Conservation (phyloP, 2,888 invertebrate species). For the Marronus borbonicus region DNA sequence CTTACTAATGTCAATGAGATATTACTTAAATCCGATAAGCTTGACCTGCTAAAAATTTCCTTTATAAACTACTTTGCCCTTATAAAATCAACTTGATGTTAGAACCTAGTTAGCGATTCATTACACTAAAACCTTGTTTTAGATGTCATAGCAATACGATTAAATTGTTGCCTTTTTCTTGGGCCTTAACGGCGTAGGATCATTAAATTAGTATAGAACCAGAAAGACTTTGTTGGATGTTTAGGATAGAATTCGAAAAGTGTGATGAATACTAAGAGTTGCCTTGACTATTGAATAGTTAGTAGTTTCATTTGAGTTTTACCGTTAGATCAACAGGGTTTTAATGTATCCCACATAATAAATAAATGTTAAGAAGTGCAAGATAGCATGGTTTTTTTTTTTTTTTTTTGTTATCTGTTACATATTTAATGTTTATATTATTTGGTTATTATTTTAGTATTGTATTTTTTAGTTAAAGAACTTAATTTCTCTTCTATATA, state of each 20-base stretch:
- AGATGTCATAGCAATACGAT: slow-evolving; percentile 22
- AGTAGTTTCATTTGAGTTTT: background rate
- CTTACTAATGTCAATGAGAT: too few relatives aligned
- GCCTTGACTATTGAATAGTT: background rate
- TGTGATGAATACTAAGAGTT: background rate
- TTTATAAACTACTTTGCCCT: too few relatives aligned
- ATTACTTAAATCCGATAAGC: too few relatives aligned
- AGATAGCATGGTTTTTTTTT: background rate
- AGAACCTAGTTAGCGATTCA: background rate
- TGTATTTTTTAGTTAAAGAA: slow-evolving; percentile 16
- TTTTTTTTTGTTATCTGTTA: slow-evolving; percentile 2
- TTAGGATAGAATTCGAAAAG: background rate
- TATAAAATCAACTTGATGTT: background rate
- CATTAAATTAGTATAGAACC: background rate
- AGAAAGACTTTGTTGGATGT: slow-evolving; percentile 3
- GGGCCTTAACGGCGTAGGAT: slow-evolving; percentile 29
- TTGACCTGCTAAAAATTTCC: too few relatives aligned
- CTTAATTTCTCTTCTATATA: background rate
- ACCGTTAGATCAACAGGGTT: slow-evolving; percentile 36
- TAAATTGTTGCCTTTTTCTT: slow-evolving; percentile 34
- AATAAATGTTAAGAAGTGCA: background rate
- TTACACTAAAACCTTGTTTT: slow-evolving; percentile 40
- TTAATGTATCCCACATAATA: slow-evolving; percentile 37
- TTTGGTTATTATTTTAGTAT: slow-evolving; percentile 23
- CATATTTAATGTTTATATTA: background rate